Evolutionary conservation across 2,113 vertebrate species (phyloP), one percentile per base, ranked within the genome.

Genomic region (Trogon melanurus): DNA sequence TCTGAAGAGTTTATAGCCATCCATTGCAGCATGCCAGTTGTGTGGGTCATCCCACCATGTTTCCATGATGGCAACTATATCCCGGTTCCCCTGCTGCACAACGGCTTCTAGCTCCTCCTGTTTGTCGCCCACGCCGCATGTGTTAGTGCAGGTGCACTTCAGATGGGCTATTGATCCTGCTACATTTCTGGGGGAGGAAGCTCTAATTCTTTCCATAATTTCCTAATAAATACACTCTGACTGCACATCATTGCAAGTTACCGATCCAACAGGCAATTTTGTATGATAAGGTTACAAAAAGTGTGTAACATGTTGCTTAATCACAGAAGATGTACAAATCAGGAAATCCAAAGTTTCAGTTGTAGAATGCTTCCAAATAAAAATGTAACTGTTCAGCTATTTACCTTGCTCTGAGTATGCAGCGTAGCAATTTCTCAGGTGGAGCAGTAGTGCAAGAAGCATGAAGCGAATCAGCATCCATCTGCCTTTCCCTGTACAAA

Each of bases 321-420:
- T 27, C 47, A 85, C 7, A 58, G 10, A 16, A 89, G 27, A 66
- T 32, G 45, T 70, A 81, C 2, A 87, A 75, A 78, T 15, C 10
- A 69, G 29, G 13, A 91, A 50, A 20, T 10, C 23, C 20, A 76
- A 85, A 84, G 36, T 11, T 84, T 78, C 51, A 29, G 21, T 13
- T 75, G 23, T 22, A 72, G 32, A 54, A 2, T 45, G 10, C 11
- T 60, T 87, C 15, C 30, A 70, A 73, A 92, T 16, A 19, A 85
- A 89, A 60, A 85, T 74, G 5, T 3, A 58, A n/a, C 60, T 11
- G 8, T 71, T 89, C 25, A 78, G 16, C 56, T 8, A 48, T 64
- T 97, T 98, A 98, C 98, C 98, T 97, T 97, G 45, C 38, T 48
- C 66, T 47, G 83, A 83, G 41, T 69, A 57, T 22, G 69, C 13